Conservation (phyloP, 2,113 vertebrate species). For the Setophaga petechia region DNA sequence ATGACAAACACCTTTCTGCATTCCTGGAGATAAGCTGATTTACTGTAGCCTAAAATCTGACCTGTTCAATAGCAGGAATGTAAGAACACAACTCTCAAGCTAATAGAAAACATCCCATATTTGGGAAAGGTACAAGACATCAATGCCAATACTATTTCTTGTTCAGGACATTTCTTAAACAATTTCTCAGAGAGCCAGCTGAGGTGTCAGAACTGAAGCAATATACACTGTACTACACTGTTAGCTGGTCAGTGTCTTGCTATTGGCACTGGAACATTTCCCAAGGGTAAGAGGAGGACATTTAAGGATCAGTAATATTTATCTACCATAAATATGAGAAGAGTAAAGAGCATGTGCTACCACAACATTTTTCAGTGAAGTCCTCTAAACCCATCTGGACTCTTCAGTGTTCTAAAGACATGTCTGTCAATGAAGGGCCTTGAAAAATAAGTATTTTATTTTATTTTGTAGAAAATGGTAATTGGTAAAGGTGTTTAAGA, state of each 20-base stretch:
- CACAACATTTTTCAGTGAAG: conserved; percentile 6
- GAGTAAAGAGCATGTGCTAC: background rate
- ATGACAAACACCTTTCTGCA: background rate
- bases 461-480: background rate
- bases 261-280: background rate
- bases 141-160: background rate
- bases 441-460: conserved; percentile 28
- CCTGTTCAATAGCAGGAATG: background rate
- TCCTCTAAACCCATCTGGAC: background rate
- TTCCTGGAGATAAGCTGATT: background rate
- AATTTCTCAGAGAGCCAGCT: background rate
- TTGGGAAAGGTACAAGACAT: background rate
- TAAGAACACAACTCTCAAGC: background rate
- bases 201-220: background rate
- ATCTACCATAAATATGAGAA: conserved; percentile 18
- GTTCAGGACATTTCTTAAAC: background rate
- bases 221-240: background rate
- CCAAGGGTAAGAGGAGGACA: background rate
- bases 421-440: background rate
- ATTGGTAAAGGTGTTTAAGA: background rate
- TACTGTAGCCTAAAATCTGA: background rate
- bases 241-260: background rate
- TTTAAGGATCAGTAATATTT: conserved; percentile 15
- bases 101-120: background rate
- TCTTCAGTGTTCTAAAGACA: conserved; percentile 11